phyloP scores from a whole-genome alignment of 2,113 vertebrate species.

The Centrocercus urophasianus region DNA sequence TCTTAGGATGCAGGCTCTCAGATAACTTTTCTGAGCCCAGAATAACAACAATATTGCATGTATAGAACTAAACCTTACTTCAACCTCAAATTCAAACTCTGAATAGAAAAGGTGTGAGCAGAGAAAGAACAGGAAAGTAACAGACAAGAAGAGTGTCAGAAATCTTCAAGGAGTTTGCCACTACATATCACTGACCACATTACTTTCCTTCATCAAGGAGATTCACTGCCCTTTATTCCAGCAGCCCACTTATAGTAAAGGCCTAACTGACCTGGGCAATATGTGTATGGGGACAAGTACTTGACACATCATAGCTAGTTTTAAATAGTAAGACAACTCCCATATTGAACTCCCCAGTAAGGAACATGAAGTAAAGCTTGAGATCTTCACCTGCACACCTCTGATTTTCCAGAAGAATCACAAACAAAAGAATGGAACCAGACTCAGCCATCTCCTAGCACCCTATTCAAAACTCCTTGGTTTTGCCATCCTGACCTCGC shows the following conservation, averaged over 20 bases:
- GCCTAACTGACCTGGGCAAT: neutral
- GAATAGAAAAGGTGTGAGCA: neutral
- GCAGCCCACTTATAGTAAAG: neutral
- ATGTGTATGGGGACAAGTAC: neutral
- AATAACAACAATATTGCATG: neutral
- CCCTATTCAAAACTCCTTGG: neutral
- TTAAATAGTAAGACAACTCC: neutral
- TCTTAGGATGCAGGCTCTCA: neutral
- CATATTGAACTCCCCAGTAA: neutral
- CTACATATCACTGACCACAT: neutral
- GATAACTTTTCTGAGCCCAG: neutral
- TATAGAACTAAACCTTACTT: neutral
- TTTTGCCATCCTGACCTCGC: neutral
- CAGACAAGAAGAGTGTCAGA: neutral
- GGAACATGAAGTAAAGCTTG: neutral
- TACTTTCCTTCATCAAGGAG: neutral
- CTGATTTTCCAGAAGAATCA: neutral
- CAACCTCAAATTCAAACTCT: neutral
- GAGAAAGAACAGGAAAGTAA: neutral
- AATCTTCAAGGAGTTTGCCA: neutral
- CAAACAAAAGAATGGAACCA: neutral
- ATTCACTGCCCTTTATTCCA: neutral
- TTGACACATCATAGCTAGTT: neutral
- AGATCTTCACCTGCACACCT: neutral
- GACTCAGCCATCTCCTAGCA: neutral